A percentile compares a stretch with the other conserved stretches of the same genome.
Evolutionary conservation across 2,797 vertebrate species (phyloP).

Genomic region (Hemitrygon akajei): DNA sequence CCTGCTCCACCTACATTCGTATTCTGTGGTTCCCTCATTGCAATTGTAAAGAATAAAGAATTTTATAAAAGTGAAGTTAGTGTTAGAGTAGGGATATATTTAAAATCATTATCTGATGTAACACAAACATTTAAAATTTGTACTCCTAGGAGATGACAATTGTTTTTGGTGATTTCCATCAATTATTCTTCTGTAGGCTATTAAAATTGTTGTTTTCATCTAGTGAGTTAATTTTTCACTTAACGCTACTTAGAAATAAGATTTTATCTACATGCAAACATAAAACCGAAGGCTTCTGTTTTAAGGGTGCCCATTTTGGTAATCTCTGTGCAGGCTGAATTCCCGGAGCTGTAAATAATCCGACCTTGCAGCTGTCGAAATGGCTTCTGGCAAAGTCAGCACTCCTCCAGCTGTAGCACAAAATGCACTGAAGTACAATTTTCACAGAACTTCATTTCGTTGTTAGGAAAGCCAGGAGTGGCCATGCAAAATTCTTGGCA

Average conservation of each 20-base stretch:
- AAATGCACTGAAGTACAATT: not conserved
- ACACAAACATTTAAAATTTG: not conserved
- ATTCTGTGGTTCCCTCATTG: no score
- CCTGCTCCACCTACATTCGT: no score
- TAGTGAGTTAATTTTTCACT: not conserved
- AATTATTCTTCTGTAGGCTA: not conserved
- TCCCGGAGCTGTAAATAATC: not conserved
- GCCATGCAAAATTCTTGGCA: no score
- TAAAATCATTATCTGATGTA: not conserved
- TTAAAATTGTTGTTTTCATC: not conserved
- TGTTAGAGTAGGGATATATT: not conserved
- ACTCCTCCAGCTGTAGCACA: not conserved
- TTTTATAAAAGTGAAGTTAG: no score
- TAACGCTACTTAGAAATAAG: not conserved
- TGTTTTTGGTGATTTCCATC: not conserved
- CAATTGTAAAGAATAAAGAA: no score
- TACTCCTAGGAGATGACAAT: not conserved
- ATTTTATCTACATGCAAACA: not conserved
- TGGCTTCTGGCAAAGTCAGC: not conserved
- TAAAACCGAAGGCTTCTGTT: not conserved
- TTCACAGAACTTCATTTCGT: not conserved
- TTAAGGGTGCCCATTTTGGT: not conserved
- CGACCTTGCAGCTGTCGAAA: not conserved
- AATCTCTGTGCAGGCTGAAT: not conserved
- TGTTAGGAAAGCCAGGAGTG: no score